Evolutionary conservation across 2,797 vertebrate species (phyloP).

Genomic region (Danio kyathit): DNA sequence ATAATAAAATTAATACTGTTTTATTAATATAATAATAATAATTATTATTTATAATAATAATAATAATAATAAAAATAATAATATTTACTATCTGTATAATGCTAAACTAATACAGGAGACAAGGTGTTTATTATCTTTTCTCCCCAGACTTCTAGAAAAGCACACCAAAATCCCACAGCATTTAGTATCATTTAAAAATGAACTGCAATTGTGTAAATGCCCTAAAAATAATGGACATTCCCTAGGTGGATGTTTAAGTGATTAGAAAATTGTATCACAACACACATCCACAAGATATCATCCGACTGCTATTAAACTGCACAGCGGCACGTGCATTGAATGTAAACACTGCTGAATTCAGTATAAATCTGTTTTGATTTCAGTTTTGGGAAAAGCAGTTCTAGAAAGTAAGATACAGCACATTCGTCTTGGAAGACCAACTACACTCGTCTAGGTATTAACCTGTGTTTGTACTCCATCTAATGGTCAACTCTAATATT

Average conservation of each 20-base stretch:
- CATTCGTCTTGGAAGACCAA: background rate
- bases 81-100: too few species aligned
- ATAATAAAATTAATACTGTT: too few species aligned
- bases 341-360: background rate
- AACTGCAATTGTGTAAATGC: background rate
- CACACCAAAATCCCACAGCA: background rate
- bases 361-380: background rate
- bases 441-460: background rate
- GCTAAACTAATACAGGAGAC: too few species aligned
- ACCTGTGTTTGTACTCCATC: background rate
- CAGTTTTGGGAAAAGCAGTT: background rate
- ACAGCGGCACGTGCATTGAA: background rate
- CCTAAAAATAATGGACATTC: background rate
- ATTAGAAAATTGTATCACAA: background rate
- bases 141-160: background rate
- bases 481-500: background rate
- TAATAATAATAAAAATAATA: too few species aligned
- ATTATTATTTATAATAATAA: too few species aligned
- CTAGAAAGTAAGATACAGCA: background rate
- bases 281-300: background rate
- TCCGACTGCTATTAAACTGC: background rate
- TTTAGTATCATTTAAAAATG: background rate
- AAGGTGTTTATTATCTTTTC: background rate
- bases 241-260: too few species aligned
- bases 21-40: too few species aligned